These are phyloP conservation scores for Pavo muticus DNA, from an alignment of 2,113 vertebrate species.

Conservation along the genomic window DNA sequence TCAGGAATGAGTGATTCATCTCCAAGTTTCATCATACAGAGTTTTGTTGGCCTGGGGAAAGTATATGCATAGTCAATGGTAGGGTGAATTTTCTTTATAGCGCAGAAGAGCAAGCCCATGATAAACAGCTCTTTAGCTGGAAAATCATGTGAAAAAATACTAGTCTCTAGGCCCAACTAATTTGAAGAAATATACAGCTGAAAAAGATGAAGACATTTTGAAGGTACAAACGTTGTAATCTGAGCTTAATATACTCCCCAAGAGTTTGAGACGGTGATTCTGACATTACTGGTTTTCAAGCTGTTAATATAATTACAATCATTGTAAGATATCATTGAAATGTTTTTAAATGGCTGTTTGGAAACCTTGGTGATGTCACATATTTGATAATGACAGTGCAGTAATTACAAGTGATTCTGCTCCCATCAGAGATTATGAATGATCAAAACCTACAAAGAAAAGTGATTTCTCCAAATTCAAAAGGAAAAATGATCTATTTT, in stretches of 20 bases:
- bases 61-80: neutral
- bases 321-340: conserved; percentile 24
- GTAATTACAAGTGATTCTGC: neutral
- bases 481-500: neutral
- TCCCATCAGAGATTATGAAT: neutral
- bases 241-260: conserved; percentile 17
- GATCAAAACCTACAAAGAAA: neutral
- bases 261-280: neutral
- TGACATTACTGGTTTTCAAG: conserved; percentile 15
- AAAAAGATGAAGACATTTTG: conserved; percentile 13
- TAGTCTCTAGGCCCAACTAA: conserved; percentile 1
- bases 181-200: conserved; percentile 7
- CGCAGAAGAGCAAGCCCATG: neutral
- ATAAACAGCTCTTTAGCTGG: conserved; percentile 1
- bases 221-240: conserved; percentile 30
- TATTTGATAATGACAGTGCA: neutral
- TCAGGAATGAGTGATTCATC: neutral
- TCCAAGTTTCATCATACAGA: neutral
- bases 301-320: conserved; percentile 4
- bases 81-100: conserved; percentile 18
- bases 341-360: neutral
- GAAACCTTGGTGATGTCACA: neutral
- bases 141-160: neutral
- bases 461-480: neutral
- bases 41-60: neutral